Conservation (phyloP, 2,113 vertebrate genomes). For the Periophthalmodon schlosseri region DNA sequence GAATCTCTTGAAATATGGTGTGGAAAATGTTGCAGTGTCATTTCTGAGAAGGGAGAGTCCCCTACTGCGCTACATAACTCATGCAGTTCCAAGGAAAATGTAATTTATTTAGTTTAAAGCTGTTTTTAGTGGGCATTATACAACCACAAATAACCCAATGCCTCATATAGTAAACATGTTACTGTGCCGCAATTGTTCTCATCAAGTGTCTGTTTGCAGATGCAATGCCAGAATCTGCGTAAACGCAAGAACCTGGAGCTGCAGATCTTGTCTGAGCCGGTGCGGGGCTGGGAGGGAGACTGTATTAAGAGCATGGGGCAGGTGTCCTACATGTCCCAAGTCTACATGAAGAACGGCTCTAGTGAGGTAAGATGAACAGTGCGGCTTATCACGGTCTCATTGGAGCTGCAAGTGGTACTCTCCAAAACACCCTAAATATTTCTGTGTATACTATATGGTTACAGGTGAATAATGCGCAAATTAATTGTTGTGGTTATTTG, state of each 20-base stretch:
- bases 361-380: slow-evolving; percentile 83
- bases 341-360: slow-evolving; percentile 83
- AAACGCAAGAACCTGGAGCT: slow-evolving; percentile 94
- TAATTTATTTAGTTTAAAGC: too few relatives aligned
- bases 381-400: neutral
- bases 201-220: slow-evolving; percentile 64
- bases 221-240: slow-evolving; percentile 90
- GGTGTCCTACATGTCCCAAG: slow-evolving; percentile 91
- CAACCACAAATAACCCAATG: too few relatives aligned
- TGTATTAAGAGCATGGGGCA: slow-evolving; percentile 90
- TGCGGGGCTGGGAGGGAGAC: slow-evolving; percentile 96
- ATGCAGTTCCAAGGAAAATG: too few relatives aligned
- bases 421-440: too few relatives aligned
- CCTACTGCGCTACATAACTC: neutral
- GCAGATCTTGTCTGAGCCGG: slow-evolving; percentile 93
- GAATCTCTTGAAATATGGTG: neutral
- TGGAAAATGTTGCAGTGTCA: slow-evolving; percentile 58
- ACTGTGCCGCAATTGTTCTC: neutral
- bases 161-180: neutral
- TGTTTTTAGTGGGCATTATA: too few relatives aligned
- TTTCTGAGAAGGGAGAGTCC: slow-evolving; percentile 55
- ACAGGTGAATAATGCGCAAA: neutral
- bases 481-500: neutral
- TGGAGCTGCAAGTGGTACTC: neutral
- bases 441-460: neutral